Base-by-base conservation (phyloP, 2,113 vertebrate genomes). In the Rhinogobius similis region DNA sequence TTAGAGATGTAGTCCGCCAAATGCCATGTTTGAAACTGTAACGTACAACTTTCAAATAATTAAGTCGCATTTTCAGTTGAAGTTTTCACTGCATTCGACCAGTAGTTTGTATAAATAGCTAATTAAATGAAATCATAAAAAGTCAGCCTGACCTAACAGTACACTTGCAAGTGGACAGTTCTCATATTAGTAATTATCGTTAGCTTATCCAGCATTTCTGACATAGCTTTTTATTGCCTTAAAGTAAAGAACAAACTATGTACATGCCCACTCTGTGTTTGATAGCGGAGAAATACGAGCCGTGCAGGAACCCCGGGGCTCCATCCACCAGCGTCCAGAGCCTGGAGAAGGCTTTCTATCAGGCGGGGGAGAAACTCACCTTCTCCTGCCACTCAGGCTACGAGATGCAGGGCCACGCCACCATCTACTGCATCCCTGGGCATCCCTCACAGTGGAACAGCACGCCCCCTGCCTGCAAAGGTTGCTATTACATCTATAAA, bases 371-470 rank as follows among this genome's bases (percentile, higher is more conserved):
- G 77, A 94, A 82, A 0, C 85, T 98, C 12, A 94, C 88, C 86
- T 99, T 98, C 90, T 95, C 95, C 27, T 99, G 98, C 78, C 85
- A 88, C 0, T 62, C 92, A 0, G 97, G 97, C 50, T 95, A 95
- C 8, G 92, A 93, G 67, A 91, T 98, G 41, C 94, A 94, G 78
- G 98, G 98, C 0, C 93, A 93, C 24, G 81, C 92, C 87, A 94
- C 90, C 86, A 92, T 99, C 84, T 95, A 93, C 79, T 99, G 98
- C 71, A 77, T 98, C 50, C 96, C 98, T 0, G 97, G 97, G 61
- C 96, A 98, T 82, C 97, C 97, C 0, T 99, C 98, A 0, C 95
- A 94, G 52, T 99, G 98, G 98, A 99, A 95, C 27, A 91, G 92
- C 75, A 90, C 93, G 0, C 96, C 97, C 0, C 98, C 98, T 48